phyloP scores from a whole-genome alignment of 64 coral and sea anemone species.

The Stylophora pistillata region DNA sequence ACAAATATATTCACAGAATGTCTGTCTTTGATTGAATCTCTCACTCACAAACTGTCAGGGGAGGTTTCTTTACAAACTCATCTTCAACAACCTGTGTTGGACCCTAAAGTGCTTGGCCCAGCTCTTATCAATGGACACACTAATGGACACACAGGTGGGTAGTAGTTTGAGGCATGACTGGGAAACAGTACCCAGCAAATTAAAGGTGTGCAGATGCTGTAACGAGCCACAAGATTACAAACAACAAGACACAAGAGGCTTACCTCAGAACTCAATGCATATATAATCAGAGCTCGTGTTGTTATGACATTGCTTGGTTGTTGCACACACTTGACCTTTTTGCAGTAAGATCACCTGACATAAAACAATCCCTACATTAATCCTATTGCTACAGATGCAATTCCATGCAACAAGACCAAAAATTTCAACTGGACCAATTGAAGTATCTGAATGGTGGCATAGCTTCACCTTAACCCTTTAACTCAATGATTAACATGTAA shows the following conservation, averaged over 20 bases:
- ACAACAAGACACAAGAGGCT: constrained; percentile 12
- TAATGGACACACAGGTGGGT: constrained; percentile 1
- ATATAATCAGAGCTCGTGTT: neutral
- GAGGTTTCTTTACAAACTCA: constrained; percentile 60
- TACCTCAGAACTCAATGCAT: neutral
- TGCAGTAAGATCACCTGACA: too few species aligned
- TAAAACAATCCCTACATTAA: too few species aligned
- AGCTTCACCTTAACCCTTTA: too few species aligned
- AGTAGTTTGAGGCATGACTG: neutral
- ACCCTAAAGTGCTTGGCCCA: constrained; percentile 14
- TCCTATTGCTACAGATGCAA: too few species aligned
- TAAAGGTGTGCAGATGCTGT: neutral
- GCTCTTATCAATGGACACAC: neutral
- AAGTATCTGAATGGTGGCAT: too few species aligned
- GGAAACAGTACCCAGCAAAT: too few species aligned
- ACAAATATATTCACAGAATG: constrained; percentile 74
- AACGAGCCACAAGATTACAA: constrained; percentile 1
- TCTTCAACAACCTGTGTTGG: constrained; percentile 53
- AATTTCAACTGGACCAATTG: too few species aligned
- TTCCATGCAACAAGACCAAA: too few species aligned
- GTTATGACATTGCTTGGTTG: too few species aligned
- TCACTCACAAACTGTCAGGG: constrained; percentile 53
- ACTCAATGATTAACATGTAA: too few species aligned
- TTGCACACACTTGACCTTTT: too few species aligned
- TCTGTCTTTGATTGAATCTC: constrained; percentile 60